Evolutionary conservation across 2,113 vertebrate genomes (phyloP).

Genomic region (Platichthys flesus): DNA sequence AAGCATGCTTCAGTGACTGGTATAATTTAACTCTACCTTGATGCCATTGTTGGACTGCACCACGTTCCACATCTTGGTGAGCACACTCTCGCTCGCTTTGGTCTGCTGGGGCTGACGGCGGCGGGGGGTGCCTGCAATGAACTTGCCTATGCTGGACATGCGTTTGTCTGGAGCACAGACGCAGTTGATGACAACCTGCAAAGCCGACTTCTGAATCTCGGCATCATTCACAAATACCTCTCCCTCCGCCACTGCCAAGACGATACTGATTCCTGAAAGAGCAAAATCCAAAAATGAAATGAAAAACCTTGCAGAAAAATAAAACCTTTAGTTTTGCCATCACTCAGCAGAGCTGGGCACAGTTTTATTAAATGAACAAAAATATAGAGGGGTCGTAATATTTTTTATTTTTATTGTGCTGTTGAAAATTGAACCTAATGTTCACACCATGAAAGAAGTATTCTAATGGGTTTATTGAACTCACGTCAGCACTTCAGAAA

Average conservation of each 20-base stretch:
- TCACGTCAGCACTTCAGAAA: too few species aligned
- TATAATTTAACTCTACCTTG: slow-evolving; percentile 80
- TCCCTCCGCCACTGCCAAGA: slow-evolving; percentile 96
- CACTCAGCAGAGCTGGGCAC: too few species aligned
- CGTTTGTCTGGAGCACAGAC: slow-evolving; percentile 97
- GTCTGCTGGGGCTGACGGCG: slow-evolving; percentile 90
- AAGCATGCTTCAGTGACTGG: background rate
- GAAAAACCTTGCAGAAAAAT: slow-evolving; percentile 15
- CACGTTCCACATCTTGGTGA: slow-evolving; percentile 99
- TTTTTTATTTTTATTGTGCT: too few species aligned
- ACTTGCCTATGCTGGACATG: slow-evolving; percentile 96
- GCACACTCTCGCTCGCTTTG: slow-evolving; percentile 90
- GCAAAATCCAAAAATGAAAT: slow-evolving; percentile 14
- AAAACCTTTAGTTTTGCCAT: slow-evolving; percentile 9
- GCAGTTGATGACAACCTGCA: slow-evolving; percentile 98
- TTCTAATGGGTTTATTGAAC: too few species aligned
- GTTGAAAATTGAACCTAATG: too few species aligned
- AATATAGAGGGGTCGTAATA: too few species aligned
- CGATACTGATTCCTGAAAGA: slow-evolving; percentile 93
- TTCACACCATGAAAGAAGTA: too few species aligned
- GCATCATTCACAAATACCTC: slow-evolving; percentile 98
- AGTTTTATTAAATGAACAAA: too few species aligned
- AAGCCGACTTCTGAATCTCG: slow-evolving; percentile 98
- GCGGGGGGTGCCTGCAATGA: slow-evolving; percentile 93
- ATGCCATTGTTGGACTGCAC: slow-evolving; percentile 99